Conservation (phyloP, 2,113 vertebrate genomes). For the Merops nubicus region DNA sequence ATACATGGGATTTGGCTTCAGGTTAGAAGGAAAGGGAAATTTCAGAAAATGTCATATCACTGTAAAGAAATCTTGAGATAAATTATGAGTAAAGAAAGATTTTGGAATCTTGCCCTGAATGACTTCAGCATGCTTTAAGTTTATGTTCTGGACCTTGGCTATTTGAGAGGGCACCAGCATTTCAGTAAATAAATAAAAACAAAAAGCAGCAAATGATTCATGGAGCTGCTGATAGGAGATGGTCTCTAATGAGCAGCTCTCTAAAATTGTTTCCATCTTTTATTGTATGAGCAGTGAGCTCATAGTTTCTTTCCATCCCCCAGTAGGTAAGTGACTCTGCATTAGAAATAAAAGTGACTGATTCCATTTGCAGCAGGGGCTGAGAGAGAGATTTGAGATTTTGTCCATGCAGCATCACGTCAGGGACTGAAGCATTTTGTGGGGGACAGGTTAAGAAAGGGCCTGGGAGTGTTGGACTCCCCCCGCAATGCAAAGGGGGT, state of each 20-base stretch:
- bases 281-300: neutral
- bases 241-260: neutral
- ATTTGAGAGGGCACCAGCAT: neutral
- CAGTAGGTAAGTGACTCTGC: neutral
- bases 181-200: conserved; percentile 8
- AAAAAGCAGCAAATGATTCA: neutral
- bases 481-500: neutral
- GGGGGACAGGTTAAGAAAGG: neutral
- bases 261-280: neutral
- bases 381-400: neutral
- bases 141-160: neutral
- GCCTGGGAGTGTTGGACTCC: neutral
- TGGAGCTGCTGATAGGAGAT: neutral
- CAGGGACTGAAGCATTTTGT: neutral
- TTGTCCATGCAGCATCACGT: neutral
- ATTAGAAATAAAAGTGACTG: neutral
- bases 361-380: neutral
- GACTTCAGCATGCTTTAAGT: neutral
- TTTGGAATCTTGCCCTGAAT: neutral
- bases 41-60: neutral
- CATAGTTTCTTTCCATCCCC: neutral
- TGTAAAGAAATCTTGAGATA: neutral
- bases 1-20: neutral
- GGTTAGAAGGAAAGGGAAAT: neutral
- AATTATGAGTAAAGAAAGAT: neutral